phyloP scores from a whole-genome alignment of 2,797 vertebrate species.

The Remorina albescens region DNA sequence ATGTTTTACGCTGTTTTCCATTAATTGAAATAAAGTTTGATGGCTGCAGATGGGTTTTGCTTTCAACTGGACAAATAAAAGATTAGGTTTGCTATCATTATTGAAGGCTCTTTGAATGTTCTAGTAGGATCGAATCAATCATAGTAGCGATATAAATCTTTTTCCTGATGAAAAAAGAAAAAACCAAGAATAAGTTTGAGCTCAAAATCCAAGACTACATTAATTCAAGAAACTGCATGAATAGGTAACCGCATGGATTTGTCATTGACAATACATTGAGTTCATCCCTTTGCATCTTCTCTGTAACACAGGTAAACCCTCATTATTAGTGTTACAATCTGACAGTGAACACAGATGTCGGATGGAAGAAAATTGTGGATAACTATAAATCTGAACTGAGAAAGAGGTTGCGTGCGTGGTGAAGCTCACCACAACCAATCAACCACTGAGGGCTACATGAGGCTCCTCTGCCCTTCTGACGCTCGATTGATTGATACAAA shows the following conservation, averaged over 20 bases:
- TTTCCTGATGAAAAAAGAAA: too few species aligned
- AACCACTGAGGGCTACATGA: conserved; percentile 35
- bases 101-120: not conserved
- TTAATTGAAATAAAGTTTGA: not conserved
- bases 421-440: conserved; percentile 38
- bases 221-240: not conserved
- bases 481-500: conserved; percentile 55
- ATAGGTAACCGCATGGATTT: conserved; percentile 23
- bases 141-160: too few species aligned
- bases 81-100: not conserved
- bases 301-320: conserved; percentile 24
- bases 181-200: too few species aligned
- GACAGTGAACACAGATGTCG: conserved; percentile 24
- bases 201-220: not conserved
- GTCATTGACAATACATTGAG: conserved; percentile 19
- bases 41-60: too few species aligned
- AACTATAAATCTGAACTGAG: conserved; percentile 60
- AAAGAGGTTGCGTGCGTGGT: conserved; percentile 24
- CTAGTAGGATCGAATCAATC: too few species aligned
- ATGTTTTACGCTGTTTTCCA: not conserved
- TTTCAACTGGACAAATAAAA: not conserved
- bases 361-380: conserved; percentile 38
- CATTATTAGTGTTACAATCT: conserved; percentile 48
- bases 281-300: conserved; percentile 8
- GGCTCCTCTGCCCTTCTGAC: conserved; percentile 46